Evolutionary conservation across 2,797 vertebrate genomes (phyloP).

Genomic region (Margarornis squamiger): DNA sequence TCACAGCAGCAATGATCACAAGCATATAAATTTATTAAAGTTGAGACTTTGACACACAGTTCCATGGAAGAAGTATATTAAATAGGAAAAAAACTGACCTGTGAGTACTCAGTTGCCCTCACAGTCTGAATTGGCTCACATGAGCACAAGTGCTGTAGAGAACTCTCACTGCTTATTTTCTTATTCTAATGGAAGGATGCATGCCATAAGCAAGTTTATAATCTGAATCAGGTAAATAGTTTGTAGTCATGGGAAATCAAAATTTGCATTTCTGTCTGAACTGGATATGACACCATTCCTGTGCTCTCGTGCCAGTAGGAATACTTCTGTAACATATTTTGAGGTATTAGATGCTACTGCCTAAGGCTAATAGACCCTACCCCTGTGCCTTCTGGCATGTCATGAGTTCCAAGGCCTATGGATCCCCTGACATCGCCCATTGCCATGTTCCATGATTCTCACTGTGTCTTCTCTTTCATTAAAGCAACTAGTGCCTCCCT

Average conservation of each 20-base stretch:
- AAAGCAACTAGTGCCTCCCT: not conserved
- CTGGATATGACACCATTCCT: not conserved
- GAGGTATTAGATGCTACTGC: not conserved
- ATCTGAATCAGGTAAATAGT: not conserved
- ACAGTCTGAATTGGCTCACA: not conserved
- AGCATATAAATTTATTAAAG: not conserved
- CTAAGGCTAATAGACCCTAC: not conserved
- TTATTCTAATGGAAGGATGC: not conserved
- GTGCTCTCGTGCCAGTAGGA: not conserved
- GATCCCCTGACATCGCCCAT: not conserved
- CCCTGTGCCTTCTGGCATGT: not conserved
- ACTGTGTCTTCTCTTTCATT: not conserved
- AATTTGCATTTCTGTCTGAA: not conserved
- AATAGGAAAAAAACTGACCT: not conserved
- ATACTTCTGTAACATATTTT: not conserved
- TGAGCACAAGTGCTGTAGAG: not conserved
- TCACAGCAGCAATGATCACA: not conserved
- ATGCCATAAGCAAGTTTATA: not conserved
- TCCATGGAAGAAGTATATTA: not conserved
- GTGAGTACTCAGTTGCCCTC: not conserved
- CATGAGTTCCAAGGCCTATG: too few relatives aligned
- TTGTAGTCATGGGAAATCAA: not conserved
- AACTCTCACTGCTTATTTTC: not conserved
- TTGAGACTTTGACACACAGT: not conserved
- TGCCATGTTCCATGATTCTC: not conserved